Evolutionary conservation across 2,113 vertebrate genomes (phyloP), one percentile per base, ranked within the genome.

Genomic region (Recurvirostra avosetta): DNA sequence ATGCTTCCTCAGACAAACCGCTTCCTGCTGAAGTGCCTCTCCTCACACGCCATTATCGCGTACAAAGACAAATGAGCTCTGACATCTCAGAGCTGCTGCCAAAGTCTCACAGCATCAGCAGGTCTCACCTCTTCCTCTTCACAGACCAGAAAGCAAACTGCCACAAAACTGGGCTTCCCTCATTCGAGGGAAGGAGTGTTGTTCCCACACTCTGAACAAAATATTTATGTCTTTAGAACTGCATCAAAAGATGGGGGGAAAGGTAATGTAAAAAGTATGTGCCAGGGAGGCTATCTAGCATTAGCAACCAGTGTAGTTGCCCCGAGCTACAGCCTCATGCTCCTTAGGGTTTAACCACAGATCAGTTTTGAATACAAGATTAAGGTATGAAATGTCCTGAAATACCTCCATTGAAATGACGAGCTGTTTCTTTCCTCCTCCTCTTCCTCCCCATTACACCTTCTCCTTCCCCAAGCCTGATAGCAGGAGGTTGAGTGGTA

Each of bases 41-140:
- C 29, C 40, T 47, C 49, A 30, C 50, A 29, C 1, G 6, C 18
- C 6, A 1, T 38, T 30, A 4, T 23, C 67, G 12, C 3, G 1
- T 15, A 34, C 17, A 52, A 45, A 30, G 29, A 9, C 56, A 40
- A 18, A 59, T 12, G 52, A 66, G 34, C 21, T 59, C 45, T 23
- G 34, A 52, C 34, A 16, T 68, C 38, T 59, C 22, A 34, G 53
- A 90, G 71, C 71, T 74, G 43, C 59, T 58, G 52, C 59, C 43
- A 32, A 61, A 50, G 32, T 45, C 17, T 55, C 30, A 40, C 52
- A 26, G 25, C 52, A 52, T 32, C 70, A 81, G 52, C 68, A 66
- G 17, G 27, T 75, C 40, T 83, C 34, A 47, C 34, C 40, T n/a
- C 62, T 67, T 70, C 79, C 62, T 62, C 62, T 53, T 61, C 49